Base-by-base conservation (phyloP, 1,140 invertebrate genomes). In the Vanessa atalanta region DNA sequence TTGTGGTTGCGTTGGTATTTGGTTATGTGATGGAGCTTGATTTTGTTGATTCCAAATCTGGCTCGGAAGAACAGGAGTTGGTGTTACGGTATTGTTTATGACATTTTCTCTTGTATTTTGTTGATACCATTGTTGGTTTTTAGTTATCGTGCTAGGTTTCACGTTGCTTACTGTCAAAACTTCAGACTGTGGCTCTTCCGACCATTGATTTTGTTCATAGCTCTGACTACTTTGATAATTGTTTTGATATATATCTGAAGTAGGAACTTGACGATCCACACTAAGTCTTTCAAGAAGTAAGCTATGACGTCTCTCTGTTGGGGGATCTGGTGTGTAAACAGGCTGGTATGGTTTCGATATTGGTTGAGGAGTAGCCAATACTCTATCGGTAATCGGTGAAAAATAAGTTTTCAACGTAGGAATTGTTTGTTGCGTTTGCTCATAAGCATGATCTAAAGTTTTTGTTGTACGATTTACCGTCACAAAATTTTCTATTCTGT, bases 111-210 rank as follows among this genome's bases (percentile, higher is more conserved):
- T 85, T 43, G 77, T 83, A 16, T 66, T 83, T 50, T 91, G 84
- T 75, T 92, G 88, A 72, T 91, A 93, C 91, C 91, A 93, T 72
- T 91, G 88, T 47, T 88, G 85, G 47, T 93, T 91, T 76, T 85
- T 85, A 26, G 83, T 89, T 60, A 93, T 90, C 31, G 79, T 79
- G 73, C 91, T 93, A 1, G 91, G 91, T 71, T 93, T 93, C 0
- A 93, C 88, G 75, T 93, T 93, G 51, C 87, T 91, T 23, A 89
- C 85, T 63, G 83, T 88, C 11, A 93, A 70, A 57, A 93, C 82
- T 83, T 93, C 91, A 5, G 88, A 85, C 75, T 89, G 87, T 11
- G 91, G 91, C 70, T 91, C 91, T 73, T 85, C 79, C 37, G 80
- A 81, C 75, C 80, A 89, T 73, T 85, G 85, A n/a, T 75, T 83